Evolutionary conservation across 2,888 invertebrate genomes (phyloP), one percentile per base, ranked within the genome.

Genomic region (Platycnemis pennipes): DNA sequence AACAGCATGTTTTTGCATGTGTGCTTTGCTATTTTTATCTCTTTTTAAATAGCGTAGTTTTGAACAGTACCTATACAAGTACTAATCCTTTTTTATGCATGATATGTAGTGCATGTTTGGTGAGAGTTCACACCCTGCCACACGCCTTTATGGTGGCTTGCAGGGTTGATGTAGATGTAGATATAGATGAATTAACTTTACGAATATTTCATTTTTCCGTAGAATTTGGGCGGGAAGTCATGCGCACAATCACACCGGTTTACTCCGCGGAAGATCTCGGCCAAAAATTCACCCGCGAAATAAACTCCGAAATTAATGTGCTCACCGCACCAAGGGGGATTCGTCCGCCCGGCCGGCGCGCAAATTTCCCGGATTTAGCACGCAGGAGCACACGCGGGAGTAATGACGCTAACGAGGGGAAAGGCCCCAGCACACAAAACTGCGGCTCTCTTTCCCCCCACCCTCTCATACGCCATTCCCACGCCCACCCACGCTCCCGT

Each of bases 341-440:
- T 49, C 49, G 22, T 26, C 63, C 63, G 63, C 63, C 63, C 2
- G 26, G 26, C 26, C 63, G n/a, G 19, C 63, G 63, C 26, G 63
- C 63, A 63, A 63, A 63, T 63, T 63, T 63, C 63, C 63, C n/a
- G 5, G 63, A 63, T 63, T 63, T 63, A 63, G 63, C 63, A 63
- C 63, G 63, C 63, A n/a, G 63, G n/a, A 63, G 8, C n/a, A 63
- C 63, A 26, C 5, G 63, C 26, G 63, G 26, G 63, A n/a, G n/a
- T 63, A 63, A 63, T 63, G 22, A 63, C 63, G 63, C 26, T 63
- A 63, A 63, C 63, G 63, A 63, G n/a, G 63, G 63, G 19, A n/a
- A 63, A 63, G 63, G 63, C 63, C 63, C 63, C 26, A 26, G 63
- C 26, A 26, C 63, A 63, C 63, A 13, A 63, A 63, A n/a, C 63